Percentiles rank a stretch among this genome's conserved stretches.
Evolutionary conservation across 2,888 invertebrate genomes (phyloP).

Genomic region (Brachylomia viminalis): DNA sequence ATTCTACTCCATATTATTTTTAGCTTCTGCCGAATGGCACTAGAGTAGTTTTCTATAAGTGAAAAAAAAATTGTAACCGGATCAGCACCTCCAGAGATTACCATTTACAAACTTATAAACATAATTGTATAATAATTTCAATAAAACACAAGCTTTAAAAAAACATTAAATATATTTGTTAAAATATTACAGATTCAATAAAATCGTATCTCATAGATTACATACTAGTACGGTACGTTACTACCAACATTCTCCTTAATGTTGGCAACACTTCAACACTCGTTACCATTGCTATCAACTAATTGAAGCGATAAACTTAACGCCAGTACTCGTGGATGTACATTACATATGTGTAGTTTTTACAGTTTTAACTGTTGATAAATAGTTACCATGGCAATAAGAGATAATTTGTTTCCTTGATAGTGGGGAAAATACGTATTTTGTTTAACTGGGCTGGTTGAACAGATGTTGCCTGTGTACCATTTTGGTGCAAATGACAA

Average conservation of each 20-base stretch:
- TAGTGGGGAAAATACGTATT: background rate
- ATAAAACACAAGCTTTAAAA: slow-evolving; percentile 68
- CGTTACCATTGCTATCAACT: slow-evolving; percentile 67
- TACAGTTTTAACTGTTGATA: slow-evolving; percentile 8
- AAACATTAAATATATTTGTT: slow-evolving; percentile 90
- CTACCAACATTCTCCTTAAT: slow-evolving; percentile 57
- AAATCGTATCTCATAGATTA: slow-evolving; percentile 82
- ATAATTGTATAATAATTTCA: background rate
- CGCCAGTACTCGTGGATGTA: slow-evolving; percentile 57
- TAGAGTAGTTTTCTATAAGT: too few relatives aligned
- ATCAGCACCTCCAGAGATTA: too few relatives aligned
- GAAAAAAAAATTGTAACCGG: too few relatives aligned
- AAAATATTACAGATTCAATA: slow-evolving; percentile 90
- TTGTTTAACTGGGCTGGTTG: background rate
- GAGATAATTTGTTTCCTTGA: background rate
- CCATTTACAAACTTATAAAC: too few relatives aligned
- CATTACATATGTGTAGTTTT: slow-evolving; percentile 10
- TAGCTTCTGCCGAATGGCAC: too few relatives aligned
- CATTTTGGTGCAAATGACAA: background rate
- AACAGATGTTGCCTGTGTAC: background rate
- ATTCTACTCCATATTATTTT: background rate
- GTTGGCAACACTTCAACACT: slow-evolving; percentile 67
- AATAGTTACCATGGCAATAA: slow-evolving; percentile 6
- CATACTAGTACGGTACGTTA: slow-evolving; percentile 63
- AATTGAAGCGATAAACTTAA: slow-evolving; percentile 65